Percentiles rank a stretch among this genome's conserved stretches.
Conservation (phyloP, 92 coral and sea anemone genomes). For the Galaxea fascicularis region DNA sequence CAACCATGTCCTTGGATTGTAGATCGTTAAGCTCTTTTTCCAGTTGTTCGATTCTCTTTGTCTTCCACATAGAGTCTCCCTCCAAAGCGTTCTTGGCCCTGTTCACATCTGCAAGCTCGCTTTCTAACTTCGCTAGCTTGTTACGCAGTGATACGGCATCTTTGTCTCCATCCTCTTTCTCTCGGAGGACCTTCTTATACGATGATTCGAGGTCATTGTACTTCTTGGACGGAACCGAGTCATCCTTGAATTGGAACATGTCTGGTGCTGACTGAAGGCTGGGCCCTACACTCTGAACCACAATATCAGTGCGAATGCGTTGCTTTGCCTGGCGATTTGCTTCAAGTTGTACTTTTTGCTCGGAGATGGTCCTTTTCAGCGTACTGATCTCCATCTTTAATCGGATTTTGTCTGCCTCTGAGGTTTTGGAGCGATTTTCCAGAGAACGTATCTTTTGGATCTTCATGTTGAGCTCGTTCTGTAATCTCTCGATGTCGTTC, state of each 20-base stretch:
- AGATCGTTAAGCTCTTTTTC: slow-evolving; percentile 79
- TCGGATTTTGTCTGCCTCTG: slow-evolving; percentile 77
- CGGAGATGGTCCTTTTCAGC: slow-evolving; percentile 84
- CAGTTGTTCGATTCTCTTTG: slow-evolving; percentile 85
- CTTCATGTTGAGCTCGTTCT: slow-evolving; percentile 75
- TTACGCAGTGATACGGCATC: slow-evolving; percentile 63
- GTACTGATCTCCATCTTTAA: slow-evolving; percentile 68
- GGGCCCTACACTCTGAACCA: slow-evolving; percentile 66
- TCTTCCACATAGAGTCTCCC: slow-evolving; percentile 85
- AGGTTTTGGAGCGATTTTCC: slow-evolving; percentile 78
- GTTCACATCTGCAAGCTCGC: slow-evolving; percentile 73
- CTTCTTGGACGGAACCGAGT: slow-evolving; percentile 75
- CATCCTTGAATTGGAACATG: slow-evolving; percentile 68
- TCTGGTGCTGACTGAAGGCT: slow-evolving; percentile 93
- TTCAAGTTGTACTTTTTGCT: slow-evolving; percentile 85
- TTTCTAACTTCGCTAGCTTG: slow-evolving; percentile 71
- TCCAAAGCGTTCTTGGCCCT: slow-evolving; percentile 85
- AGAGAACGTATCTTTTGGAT: slow-evolving; percentile 80
- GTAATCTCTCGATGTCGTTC: slow-evolving; percentile 79
- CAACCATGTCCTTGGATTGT: slow-evolving; percentile 86
- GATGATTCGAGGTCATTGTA: slow-evolving; percentile 90
- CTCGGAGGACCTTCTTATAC: slow-evolving; percentile 80
- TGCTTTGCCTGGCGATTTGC: slow-evolving; percentile 75
- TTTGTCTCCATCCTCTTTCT: slow-evolving; percentile 72
- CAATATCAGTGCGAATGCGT: slow-evolving; percentile 71